Evolutionary conservation across 2,113 vertebrate species (phyloP), one percentile per base, ranked within the genome.

Genomic region (Epinephelus lanceolatus): DNA sequence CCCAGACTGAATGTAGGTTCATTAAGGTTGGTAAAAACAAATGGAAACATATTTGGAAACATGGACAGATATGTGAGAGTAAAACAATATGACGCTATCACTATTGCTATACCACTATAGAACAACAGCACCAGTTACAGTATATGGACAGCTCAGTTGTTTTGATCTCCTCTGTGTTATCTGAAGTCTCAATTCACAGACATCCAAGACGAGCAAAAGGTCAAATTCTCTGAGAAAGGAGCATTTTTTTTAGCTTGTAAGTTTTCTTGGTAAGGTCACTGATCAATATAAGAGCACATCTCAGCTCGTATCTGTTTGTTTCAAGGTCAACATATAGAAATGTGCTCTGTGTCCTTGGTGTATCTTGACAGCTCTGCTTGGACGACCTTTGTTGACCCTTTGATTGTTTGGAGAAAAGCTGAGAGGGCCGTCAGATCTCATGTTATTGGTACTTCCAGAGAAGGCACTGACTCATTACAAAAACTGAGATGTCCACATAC

Each of bases 241-340:
- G 23, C 0, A 8, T 37, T 37, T 4, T 6, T 70, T 27, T 53
- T 52, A 19, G 3, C 71, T 53, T 71, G 23, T 18, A 12, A 23
- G 14, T 66, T 66, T 55, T 42, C 21, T 63, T 15, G 25, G 25
- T 12, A 80, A 71, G 65, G 55, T 10, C 23, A n/a, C 27, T 5
- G 66, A 70, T 61, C 42, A 69, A 52, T 52, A 21, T 10, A 59
- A 81, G 17, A 27, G n/a, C 25, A 66, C 70, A 59, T 23, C 19
- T 33, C 42, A 66, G 25, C 25, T 66, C 40, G 0, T 45, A 12
- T 45, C 52, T 47, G 4, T 10, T 71, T 25, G 10, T 25, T 37
- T n/a, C 27, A 40, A 73, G 15, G 40, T 55, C 15, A 51, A 19
- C 42, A 42, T 18, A 49, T 18, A n/a, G 18, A 45, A 23, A 15